Base-by-base conservation (phyloP, 1,140 invertebrate species). In the Drosophila biarmipes region DNA sequence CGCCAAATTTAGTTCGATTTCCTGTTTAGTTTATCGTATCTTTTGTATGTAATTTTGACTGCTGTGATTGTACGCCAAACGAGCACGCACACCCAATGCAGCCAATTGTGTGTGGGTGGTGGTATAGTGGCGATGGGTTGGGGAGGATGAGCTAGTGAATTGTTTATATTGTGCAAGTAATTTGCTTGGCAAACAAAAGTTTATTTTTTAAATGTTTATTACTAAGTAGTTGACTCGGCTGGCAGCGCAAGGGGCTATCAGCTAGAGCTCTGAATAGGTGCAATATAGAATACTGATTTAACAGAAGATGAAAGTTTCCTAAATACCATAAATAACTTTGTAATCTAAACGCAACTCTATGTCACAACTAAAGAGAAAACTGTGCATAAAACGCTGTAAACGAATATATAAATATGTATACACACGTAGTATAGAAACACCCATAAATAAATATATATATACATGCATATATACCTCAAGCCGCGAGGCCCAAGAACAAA, bases 1-100 rank as follows among this genome's bases (percentile, higher is more conserved):
- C 64, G 78, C 82, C 84, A 86, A 86, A 86, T 76, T 87, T 78
- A 87, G 76, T 59, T 82, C 69, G 58, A 63, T 78, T 78, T 82
- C 63, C 69, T 64, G 71, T 78, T 86, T 73, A 64, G 54, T 73
- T 79, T 63, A 66, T 45, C 45, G 48, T 61, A 69, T 78, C 45
- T 59, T 21, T 71, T 73, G 59, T 74, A 68, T 71, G 64, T 76
- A 78, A 87, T 78, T 52, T 76, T 62, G 78, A 82, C 64, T 87
- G 82, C 82, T 87, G 82, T 87, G 82, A 87, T 87, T 87, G 78
- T 84, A 64, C 34, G 74, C 81, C 63, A 48, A 72, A 27, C 42
- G 56, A 40, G 31, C 29, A 48, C 61, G 45, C 45, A 37, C 52
- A 53, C 48, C 61, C 69, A 52, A 29, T 42, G 29, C 84, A 89